phyloP scores from a whole-genome alignment of 2,113 vertebrate genomes.

The Podarcis raffonei region DNA sequence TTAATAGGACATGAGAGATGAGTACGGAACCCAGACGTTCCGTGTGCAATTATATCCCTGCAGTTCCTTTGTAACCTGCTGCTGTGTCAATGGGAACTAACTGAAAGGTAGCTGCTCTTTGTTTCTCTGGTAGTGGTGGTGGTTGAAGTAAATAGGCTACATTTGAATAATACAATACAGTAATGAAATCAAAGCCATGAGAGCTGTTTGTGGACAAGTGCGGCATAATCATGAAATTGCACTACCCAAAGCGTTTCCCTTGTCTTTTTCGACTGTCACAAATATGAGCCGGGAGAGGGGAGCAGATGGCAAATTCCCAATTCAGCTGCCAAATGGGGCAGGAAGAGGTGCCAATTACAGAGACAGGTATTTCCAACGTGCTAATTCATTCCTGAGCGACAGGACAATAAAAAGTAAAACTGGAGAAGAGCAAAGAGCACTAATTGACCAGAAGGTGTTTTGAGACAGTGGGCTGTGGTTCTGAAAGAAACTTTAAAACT shows the following conservation, averaged over 20 bases:
- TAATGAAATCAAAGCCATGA: constrained; percentile 21
- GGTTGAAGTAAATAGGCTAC: constrained; percentile 13
- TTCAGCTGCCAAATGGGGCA: not conserved
- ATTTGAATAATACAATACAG: constrained; percentile 15
- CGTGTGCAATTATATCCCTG: not conserved
- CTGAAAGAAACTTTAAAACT: not conserved
- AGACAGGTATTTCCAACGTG: not conserved
- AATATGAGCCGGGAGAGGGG: not conserved
- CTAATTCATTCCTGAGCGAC: not conserved
- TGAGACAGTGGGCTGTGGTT: not conserved
- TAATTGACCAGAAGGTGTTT: not conserved
- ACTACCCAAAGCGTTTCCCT: not conserved
- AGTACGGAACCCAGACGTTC: not conserved
- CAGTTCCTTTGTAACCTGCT: not conserved
- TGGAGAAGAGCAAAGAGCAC: not conserved
- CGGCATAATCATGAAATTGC: not conserved
- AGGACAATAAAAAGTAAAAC: not conserved
- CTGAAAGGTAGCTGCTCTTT: constrained; percentile 6
- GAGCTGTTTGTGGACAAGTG: constrained; percentile 20
- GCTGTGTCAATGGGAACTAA: not conserved
- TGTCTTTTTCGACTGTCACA: not conserved
- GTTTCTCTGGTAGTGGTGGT: not conserved
- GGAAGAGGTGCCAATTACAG: not conserved
- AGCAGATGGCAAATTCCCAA: constrained; percentile 6
- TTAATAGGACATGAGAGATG: constrained; percentile 5